Percentiles rank a stretch among this genome's conserved stretches.
phyloP scores from a whole-genome alignment of 1,140 invertebrate species.

The Brachionus asplanchnoidis region DNA sequence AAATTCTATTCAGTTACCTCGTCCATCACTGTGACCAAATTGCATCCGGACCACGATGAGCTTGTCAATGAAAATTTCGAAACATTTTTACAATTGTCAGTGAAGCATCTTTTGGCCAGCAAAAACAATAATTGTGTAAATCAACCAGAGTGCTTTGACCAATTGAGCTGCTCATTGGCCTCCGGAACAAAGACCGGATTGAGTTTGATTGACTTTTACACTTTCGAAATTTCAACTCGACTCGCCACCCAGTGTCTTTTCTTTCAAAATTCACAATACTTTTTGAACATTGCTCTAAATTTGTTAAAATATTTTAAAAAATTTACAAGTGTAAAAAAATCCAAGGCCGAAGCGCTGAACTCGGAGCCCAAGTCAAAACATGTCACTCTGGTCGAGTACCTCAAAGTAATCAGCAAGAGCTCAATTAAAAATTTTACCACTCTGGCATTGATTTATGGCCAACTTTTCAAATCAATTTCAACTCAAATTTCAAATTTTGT shows the following conservation, averaged over 20 bases:
- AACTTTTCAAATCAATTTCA: constrained; percentile 5
- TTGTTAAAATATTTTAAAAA: not conserved
- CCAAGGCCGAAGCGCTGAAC: not conserved
- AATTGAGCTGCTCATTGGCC: not conserved
- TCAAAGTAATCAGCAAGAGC: not conserved
- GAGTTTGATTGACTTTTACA: not conserved
- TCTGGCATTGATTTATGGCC: not conserved
- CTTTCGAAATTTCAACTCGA: not conserved
- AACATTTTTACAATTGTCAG: not conserved
- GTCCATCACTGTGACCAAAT: not conserved
- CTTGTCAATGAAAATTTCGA: not conserved
- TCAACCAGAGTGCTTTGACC: not conserved
- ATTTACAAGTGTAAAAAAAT: not conserved
- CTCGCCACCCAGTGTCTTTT: not conserved
- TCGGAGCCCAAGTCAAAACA: not conserved
- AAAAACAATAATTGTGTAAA: not conserved
- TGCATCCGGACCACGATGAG: not conserved
- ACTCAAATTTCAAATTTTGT: constrained; percentile 32
- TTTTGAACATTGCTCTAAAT: not conserved
- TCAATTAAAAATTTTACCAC: not conserved
- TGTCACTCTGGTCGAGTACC: not conserved
- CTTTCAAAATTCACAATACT: constrained; percentile 1
- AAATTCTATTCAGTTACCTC: not conserved
- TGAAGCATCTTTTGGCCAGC: not conserved
- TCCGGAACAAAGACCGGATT: not conserved